Base-by-base conservation (phyloP, 2,113 vertebrate genomes). In the Cinclus mexicanus region DNA sequence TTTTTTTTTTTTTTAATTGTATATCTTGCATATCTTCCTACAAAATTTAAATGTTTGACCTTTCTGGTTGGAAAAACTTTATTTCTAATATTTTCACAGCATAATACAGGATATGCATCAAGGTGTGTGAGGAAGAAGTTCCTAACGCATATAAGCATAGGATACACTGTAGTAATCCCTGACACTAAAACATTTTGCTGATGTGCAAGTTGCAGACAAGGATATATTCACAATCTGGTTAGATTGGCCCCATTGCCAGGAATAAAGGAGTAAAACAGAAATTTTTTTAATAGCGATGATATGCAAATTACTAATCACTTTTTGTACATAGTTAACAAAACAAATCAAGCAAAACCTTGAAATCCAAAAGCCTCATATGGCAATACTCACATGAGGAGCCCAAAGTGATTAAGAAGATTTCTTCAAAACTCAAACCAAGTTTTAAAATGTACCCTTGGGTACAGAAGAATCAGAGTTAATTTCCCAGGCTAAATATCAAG, bases 401-500 rank as follows among this genome's bases (percentile, higher is more conserved):
- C 53, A 80, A 87, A 90, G 35, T 29, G 75, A 92, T 90, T 91
- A 91, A 90, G 35, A 78, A 56, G 49, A 52, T 95, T 92, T 85
- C 61, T 41, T 87, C 31, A 69, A 91, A 96, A 94, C 19, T n/a
- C 71, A 28, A 92, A 91, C 19, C 14, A 82, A 83, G 12, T 90
- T 91, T 93, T 33, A 78, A 94, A 93, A 56, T 19, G 14, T 78
- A 80, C 83, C 44, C 64, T 82, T 89, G 77, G 74, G 88, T 90
- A 79, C 18, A 86, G 68, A 90, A 84, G 76, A 90, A 63, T 17
- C 31, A 83, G 50, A 84, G 63, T 71, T 46, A 91, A 81, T 91
- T 93, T 95, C 56, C 52, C 68, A 86, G 24, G 63, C 70, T 89
- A 96, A 97, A 92, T 83, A 96, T 57, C 80, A 85, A 50, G 83